phyloP scores from a whole-genome alignment of 2,888 invertebrate species.

The Cabera pusaria region DNA sequence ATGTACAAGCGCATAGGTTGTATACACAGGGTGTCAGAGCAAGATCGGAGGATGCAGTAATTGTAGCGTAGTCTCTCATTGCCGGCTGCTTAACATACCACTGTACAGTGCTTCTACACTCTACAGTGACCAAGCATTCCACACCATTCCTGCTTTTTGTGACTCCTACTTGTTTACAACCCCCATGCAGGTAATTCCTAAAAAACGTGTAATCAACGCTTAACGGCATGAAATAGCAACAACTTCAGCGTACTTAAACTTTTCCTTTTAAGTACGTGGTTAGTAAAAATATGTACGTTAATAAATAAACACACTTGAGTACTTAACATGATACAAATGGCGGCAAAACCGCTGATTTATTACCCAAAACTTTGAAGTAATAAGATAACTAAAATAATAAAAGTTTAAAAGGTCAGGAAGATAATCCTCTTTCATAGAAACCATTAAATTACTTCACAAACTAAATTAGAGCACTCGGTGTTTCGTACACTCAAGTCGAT shows the following conservation, averaged over 20 bases:
- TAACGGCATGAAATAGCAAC: too few species aligned
- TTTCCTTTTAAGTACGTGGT: too few species aligned
- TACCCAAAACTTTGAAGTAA: constrained; percentile 11
- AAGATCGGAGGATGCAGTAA: constrained; percentile 34
- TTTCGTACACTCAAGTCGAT: constrained; percentile 56
- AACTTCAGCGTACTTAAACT: too few species aligned
- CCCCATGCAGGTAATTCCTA: constrained; percentile 11
- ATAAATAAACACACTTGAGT: too few species aligned
- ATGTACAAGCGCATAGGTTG: constrained; percentile 2
- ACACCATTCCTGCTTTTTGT: constrained; percentile 32
- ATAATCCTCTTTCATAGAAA: constrained; percentile 30
- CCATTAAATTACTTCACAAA: constrained; percentile 40
- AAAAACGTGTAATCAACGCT: neutral
- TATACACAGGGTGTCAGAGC: constrained; percentile 28
- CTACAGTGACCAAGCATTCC: constrained; percentile 25
- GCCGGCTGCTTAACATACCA: constrained; percentile 70
- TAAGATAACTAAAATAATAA: constrained; percentile 23
- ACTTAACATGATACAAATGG: neutral
- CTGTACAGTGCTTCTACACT: neutral
- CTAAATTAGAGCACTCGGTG: constrained; percentile 50
- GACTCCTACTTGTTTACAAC: constrained; percentile 33
- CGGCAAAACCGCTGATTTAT: constrained; percentile 8
- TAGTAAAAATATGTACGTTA: too few species aligned
- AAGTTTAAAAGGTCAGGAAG: constrained; percentile 24
- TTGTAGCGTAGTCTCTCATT: constrained; percentile 51